Conservation (phyloP, 2,113 vertebrate species). For the Hydropotes inermis region DNA sequence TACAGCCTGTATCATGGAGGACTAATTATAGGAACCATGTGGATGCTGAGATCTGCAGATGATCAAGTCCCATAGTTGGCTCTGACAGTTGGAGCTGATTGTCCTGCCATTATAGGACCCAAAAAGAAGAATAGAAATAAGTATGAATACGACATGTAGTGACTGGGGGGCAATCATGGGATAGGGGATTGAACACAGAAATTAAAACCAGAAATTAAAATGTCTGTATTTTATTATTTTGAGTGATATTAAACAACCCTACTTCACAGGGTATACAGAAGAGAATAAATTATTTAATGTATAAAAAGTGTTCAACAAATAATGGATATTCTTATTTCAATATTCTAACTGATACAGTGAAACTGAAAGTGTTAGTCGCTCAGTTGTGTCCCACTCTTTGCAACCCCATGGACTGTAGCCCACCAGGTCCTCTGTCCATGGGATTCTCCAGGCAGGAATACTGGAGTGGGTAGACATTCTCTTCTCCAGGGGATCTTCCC, state of each 20-base stretch:
- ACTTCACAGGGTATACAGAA: not conserved
- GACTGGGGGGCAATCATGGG: not conserved
- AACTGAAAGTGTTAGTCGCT: not conserved
- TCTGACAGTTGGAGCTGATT: not conserved
- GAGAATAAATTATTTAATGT: not conserved
- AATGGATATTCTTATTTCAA: not conserved
- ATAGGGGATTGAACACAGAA: not conserved
- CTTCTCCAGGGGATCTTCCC: not conserved
- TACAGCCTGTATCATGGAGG: not conserved
- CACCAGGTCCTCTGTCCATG: not conserved
- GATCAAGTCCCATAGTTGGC: not conserved
- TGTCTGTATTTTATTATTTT: not conserved
- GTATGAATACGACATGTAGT: not conserved
- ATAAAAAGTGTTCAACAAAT: not conserved
- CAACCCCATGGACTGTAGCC: not conserved
- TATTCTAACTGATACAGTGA: not conserved
- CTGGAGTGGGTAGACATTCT: not conserved
- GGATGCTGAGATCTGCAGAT: not conserved
- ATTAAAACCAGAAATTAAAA: not conserved
- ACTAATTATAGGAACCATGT: not conserved
- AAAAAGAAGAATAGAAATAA: not conserved
- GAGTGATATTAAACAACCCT: not conserved
- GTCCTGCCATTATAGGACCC: not conserved
- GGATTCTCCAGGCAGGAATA: not conserved
- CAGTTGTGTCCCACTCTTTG: not conserved